Conservation (phyloP, 2,113 vertebrate genomes). For the Fregetta grallaria region DNA sequence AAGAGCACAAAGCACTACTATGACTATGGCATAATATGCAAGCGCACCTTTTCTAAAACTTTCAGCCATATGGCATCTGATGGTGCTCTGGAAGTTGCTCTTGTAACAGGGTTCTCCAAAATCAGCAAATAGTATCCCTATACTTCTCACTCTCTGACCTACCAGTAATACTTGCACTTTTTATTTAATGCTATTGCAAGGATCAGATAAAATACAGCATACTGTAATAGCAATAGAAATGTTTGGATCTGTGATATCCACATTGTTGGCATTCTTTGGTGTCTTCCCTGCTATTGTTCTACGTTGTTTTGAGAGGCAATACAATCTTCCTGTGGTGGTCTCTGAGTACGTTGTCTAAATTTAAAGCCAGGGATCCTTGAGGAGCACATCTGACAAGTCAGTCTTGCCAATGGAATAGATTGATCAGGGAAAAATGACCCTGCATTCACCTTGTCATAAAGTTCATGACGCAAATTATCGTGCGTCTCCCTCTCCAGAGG, state of each 20-base stretch:
- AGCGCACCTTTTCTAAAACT: neutral
- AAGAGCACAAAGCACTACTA: neutral
- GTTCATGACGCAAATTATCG: neutral
- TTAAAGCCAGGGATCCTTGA: neutral
- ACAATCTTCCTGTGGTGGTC: neutral
- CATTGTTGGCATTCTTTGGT: neutral
- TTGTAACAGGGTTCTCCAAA: neutral
- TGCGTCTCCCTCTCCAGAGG: neutral
- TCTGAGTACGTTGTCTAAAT: fast-evolving
- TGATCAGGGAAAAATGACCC: neutral
- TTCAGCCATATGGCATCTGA: neutral
- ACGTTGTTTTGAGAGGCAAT: neutral
- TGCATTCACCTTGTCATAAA: neutral
- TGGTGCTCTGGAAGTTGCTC: neutral
- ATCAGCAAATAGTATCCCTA: neutral
- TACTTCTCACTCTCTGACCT: neutral
- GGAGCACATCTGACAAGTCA: neutral
- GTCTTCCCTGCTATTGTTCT: neutral
- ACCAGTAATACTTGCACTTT: neutral
- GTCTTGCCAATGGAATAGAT: neutral
- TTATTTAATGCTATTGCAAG: neutral
- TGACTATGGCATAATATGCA: neutral
- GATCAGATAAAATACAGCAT: neutral
- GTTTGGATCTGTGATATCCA: neutral
- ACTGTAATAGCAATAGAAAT: neutral